Evolutionary conservation across 1,140 invertebrate genomes (phyloP).

Genomic region (Brachionus calyciflorus): DNA sequence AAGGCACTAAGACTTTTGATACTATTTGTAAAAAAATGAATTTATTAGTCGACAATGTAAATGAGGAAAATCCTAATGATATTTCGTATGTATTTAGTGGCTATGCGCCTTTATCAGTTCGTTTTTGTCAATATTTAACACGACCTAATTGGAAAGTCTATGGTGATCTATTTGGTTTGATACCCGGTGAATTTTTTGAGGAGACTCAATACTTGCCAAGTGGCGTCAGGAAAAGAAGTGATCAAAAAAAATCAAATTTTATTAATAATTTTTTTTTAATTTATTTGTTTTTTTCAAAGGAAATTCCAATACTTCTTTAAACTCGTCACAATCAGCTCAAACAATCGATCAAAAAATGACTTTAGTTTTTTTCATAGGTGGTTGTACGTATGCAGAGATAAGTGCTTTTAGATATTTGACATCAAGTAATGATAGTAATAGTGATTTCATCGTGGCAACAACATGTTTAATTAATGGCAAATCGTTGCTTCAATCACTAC

Average conservation of each 20-base stretch:
- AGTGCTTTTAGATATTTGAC: conserved; percentile 85
- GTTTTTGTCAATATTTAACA: conserved; percentile 65
- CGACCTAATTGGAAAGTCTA: conserved; percentile 74
- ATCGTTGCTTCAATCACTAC: conserved; percentile 2
- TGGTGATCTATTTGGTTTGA: conserved; percentile 67
- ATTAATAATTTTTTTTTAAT: not conserved
- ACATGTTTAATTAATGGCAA: conserved; percentile 40
- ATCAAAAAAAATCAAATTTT: conserved; percentile 14
- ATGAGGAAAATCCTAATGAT: conserved; percentile 70
- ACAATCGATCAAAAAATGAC: conserved; percentile 66
- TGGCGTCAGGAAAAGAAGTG: conserved; percentile 57
- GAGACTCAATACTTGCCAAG: conserved; percentile 63
- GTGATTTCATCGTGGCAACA: conserved; percentile 20
- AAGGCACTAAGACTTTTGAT: conserved; percentile 58
- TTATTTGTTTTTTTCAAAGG: conserved; percentile 51
- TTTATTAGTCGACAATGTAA: conserved; percentile 35
- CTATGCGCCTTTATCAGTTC: conserved; percentile 86
- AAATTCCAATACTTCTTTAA: conserved; percentile 57
- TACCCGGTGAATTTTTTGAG: conserved; percentile 67
- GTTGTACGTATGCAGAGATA: conserved; percentile 91
- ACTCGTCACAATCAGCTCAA: conserved; percentile 53
- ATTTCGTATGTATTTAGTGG: conserved; percentile 84
- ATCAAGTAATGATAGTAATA: conserved; percentile 79
- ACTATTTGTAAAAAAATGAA: conserved; percentile 29
- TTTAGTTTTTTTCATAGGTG: conserved; percentile 91